phyloP scores from a whole-genome alignment of 2,888 invertebrate genomes.

The Carterocephalus palaemon region DNA sequence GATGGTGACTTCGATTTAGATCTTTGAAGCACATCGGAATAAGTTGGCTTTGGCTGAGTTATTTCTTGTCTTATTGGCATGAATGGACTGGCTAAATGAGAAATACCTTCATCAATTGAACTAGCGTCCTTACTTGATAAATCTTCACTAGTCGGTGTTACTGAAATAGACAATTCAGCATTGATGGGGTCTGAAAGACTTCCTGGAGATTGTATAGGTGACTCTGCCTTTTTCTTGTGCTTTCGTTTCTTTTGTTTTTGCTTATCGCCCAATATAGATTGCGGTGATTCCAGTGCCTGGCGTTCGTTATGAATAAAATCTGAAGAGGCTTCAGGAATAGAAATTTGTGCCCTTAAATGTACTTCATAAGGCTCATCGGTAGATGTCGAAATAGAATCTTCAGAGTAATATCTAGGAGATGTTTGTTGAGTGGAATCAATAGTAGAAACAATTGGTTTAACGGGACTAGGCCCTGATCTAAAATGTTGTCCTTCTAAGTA shows the following conservation, averaged over 20 bases:
- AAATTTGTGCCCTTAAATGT: conserved; percentile 78
- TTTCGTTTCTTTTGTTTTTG: conserved; percentile 64
- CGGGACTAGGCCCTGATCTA: conserved; percentile 7
- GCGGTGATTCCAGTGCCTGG: conserved; percentile 48
- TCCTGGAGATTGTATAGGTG: conserved; percentile 61
- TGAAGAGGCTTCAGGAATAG: conserved; percentile 68
- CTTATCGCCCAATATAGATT: conserved; percentile 54
- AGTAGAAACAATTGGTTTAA: conserved; percentile 26
- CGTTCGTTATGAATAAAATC: conserved; percentile 67
- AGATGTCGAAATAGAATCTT: conserved; percentile 70
- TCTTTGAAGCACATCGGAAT: conserved; percentile 72
- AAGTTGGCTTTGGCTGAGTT: conserved; percentile 53
- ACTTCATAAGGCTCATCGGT: conserved; percentile 80
- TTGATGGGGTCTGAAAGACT: conserved; percentile 74
- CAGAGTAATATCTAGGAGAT: conserved; percentile 78
- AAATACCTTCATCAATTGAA: conserved; percentile 73
- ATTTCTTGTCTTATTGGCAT: conserved; percentile 38
- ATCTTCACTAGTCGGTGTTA: conserved; percentile 70
- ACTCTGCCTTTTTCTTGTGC: conserved; percentile 62
- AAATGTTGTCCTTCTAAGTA: conserved; percentile 17
- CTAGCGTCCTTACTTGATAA: conserved; percentile 58
- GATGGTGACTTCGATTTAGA: conserved; percentile 75
- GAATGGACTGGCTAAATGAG: conserved; percentile 56
- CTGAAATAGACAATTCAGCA: conserved; percentile 67
- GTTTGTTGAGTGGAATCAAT: conserved; percentile 67